Percentiles rank a stretch among this genome's conserved stretches.
Conservation (phyloP, 2,113 vertebrate genomes). For the Caranx melampygus region DNA sequence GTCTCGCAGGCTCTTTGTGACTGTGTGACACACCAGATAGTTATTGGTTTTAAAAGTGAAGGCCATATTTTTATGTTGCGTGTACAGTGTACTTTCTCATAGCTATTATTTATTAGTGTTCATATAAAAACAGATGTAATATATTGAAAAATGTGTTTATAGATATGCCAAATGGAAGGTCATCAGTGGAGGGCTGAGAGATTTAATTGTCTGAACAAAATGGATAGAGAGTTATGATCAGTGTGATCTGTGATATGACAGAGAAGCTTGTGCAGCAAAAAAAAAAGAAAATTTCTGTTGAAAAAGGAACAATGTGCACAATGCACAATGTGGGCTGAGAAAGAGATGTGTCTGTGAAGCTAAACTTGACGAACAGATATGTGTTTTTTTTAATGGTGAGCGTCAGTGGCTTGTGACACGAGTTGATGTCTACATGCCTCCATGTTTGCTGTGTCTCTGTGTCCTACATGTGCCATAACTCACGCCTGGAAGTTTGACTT, state of each 20-base stretch:
- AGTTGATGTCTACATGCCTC: constrained; percentile 16
- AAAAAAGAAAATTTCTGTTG: too few relatives aligned
- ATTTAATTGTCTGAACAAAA: background rate
- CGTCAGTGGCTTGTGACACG: background rate
- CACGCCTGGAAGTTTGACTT: constrained; percentile 11
- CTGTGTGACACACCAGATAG: constrained; percentile 9
- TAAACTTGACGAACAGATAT: background rate
- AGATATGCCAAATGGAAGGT: constrained; percentile 26
- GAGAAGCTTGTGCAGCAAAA: background rate
- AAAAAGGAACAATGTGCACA: too few relatives aligned
- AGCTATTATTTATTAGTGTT: constrained; percentile 45
- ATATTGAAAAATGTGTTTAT: constrained; percentile 13
- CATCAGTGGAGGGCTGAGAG: background rate
- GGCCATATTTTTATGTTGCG: constrained; percentile 25
- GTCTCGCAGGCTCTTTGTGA: constrained; percentile 26
- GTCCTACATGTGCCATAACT: constrained; percentile 15
- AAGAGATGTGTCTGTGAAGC: background rate
- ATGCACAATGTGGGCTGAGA: too few relatives aligned
- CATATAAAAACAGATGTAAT: constrained; percentile 25
- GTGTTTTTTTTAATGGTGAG: background rate
- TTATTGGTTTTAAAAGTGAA: constrained; percentile 3
- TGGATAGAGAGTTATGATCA: background rate
- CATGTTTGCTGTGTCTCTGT: constrained; percentile 30
- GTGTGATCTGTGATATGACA: background rate
- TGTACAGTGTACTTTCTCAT: constrained; percentile 37